Percentiles rank a stretch among this genome's conserved stretches.
Conservation (phyloP, 2,113 vertebrate species). For the Tylochromis polylepis region DNA sequence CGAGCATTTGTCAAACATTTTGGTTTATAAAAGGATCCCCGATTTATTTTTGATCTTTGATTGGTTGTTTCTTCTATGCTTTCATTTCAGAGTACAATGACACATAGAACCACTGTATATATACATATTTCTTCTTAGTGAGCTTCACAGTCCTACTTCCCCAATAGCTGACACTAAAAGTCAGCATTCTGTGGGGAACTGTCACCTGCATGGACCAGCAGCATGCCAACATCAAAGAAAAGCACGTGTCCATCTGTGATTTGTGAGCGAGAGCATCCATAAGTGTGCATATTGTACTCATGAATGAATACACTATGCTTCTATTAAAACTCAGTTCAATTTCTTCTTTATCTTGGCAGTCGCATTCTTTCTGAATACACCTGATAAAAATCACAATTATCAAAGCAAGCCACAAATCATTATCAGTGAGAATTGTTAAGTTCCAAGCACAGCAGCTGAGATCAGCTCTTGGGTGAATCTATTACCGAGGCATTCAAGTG, state of each 20-base stretch:
- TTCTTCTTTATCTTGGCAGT: not conserved
- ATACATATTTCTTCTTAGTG: not conserved
- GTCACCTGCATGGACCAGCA: not conserved
- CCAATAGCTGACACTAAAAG: not conserved
- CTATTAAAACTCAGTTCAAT: not conserved
- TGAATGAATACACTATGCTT: not conserved
- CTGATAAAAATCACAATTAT: constrained; percentile 22
- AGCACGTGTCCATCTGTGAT: not conserved
- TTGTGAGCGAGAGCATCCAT: not conserved
- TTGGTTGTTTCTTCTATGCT: not conserved
- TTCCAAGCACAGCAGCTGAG: not conserved
- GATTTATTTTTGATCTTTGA: not conserved
- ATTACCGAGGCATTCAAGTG: not conserved
- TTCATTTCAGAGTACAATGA: not conserved
- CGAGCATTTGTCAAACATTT: not conserved
- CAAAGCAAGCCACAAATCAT: not conserved
- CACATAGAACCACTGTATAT: not conserved
- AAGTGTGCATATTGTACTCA: not conserved
- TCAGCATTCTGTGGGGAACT: not conserved
- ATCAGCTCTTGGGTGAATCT: not conserved
- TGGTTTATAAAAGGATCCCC: not conserved
- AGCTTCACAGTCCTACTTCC: too few species aligned
- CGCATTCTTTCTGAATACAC: not conserved
- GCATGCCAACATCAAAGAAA: not conserved
- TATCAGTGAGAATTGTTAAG: not conserved